Evolutionary conservation across 1,140 invertebrate genomes (phyloP).

Genomic region (Megathymus violae): DNA sequence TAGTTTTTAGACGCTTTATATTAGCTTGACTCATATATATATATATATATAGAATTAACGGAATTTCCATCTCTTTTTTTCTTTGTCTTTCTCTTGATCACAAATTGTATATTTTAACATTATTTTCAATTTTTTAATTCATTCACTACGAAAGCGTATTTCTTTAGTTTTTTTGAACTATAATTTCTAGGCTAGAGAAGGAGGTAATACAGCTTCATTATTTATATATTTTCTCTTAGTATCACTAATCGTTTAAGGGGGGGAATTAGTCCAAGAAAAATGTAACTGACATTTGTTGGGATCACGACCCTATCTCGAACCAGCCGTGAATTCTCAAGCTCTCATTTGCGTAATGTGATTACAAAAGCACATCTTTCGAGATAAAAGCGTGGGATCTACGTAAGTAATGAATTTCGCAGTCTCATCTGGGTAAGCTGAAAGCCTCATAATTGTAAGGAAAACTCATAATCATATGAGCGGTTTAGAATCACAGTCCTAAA

Average conservation of each 20-base stretch:
- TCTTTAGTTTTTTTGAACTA: too few relatives aligned
- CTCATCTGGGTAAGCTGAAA: conserved; percentile 57
- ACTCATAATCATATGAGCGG: conserved; percentile 46
- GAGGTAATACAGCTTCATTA: too few relatives aligned
- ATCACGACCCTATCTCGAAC: conserved; percentile 75
- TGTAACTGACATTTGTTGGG: conserved; percentile 75
- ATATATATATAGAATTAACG: too few relatives aligned
- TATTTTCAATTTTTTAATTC: too few relatives aligned
- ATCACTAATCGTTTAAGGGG: conserved; percentile 43
- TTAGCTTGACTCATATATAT: too few relatives aligned
- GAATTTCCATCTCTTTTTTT: too few relatives aligned
- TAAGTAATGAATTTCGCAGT: conserved; percentile 79
- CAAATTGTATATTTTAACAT: too few relatives aligned
- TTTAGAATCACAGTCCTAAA: conserved; percentile 35
- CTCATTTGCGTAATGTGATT: conserved; percentile 83
- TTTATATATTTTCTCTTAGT: conserved; percentile 25
- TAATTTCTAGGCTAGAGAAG: too few relatives aligned
- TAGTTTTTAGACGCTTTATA: too few relatives aligned
- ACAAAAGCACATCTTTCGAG: conserved; percentile 81
- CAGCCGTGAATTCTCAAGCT: conserved; percentile 76
- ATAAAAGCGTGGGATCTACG: conserved; percentile 77
- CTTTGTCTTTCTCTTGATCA: too few relatives aligned
- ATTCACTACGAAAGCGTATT: too few relatives aligned
- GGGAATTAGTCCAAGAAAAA: conserved; percentile 61
- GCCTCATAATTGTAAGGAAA: conserved; percentile 62